Evolutionary conservation across 2,888 invertebrate species (phyloP).

Genomic region (Drosophila vallismaia): DNA sequence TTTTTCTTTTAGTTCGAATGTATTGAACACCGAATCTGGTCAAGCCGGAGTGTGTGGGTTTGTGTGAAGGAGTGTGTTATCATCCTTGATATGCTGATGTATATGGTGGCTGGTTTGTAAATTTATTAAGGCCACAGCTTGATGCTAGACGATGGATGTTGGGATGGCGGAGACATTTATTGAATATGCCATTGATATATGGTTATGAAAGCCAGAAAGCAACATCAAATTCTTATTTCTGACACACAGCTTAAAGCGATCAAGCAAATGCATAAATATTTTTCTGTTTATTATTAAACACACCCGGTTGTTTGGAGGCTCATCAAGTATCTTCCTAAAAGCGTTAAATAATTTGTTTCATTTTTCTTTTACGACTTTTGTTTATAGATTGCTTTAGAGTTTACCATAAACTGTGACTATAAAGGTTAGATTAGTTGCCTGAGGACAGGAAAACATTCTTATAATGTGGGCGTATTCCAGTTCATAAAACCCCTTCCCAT

Average conservation of each 20-base stretch:
- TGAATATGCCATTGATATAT: conserved; percentile 74
- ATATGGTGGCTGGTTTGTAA: conserved; percentile 41
- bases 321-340: conserved; percentile 38
- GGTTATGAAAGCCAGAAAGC: conserved; percentile 48
- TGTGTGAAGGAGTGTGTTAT: conserved; percentile 23
- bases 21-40: conserved; percentile 48
- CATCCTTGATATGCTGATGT: conserved; percentile 63
- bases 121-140: conserved; percentile 69
- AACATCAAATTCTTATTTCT: conserved; percentile 21
- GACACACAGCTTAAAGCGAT: conserved; percentile 9
- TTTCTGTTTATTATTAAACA: conserved; percentile 24
- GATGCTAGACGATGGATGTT: conserved; percentile 53
- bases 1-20: not conserved
- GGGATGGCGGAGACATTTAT: conserved; percentile 53
- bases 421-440: conserved; percentile 42
- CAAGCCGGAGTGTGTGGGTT: conserved; percentile 34
- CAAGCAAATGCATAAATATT: conserved; percentile 1
- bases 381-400: conserved; percentile 44
- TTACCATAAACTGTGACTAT: conserved; percentile 38
- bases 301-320: conserved; percentile 27
- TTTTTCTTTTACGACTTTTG: conserved; percentile 12
- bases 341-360: conserved; percentile 39
- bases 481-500: conserved; percentile 42
- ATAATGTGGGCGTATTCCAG: conserved; percentile 38
- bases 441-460: conserved; percentile 35